Base-by-base conservation (phyloP, 1,140 invertebrate genomes). In the Bombus cullumanus region DNA sequence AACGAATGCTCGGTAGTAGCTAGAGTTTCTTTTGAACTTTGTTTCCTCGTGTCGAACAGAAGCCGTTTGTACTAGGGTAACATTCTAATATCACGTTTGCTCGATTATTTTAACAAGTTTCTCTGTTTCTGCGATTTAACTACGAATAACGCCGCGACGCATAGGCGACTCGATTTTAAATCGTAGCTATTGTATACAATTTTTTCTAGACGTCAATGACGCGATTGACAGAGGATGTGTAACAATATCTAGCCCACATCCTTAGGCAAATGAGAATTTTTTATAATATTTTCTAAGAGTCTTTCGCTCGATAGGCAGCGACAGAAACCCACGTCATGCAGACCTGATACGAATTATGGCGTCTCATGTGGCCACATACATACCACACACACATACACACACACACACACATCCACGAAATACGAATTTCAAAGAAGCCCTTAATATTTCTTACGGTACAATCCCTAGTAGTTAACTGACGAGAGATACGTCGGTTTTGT, bases 201-300 rank as follows among this genome's bases (percentile, higher is more conserved):
- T 62, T 81, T 41, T 81, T 80, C 76, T 85, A 71, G 71, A 53
- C 53, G 39, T 72, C 47, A 41, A 41, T 13, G 74, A 53, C 74
- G 15, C 39, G 76, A 85, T 85, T 41, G 66, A 78, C 64, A 69
- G 53, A 18, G 15, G 47, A 43, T 8, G 39, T 28, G 41, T 28
- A 25, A 43, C 15, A 53, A 41, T 28, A 25, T 79, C n/a, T 43
- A 47, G 57, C 1, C 15, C 25, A 47, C 34, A 47, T 39, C 18
- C 12, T 41, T 66, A 66, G 41, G 9, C 28, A 41, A 73, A 47
- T 66, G 85, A 37, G 34, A 66, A 84, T 90, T 90, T 85, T 90
- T 89, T 90, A 89, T 87, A 82, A 90, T 89, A 89, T 89, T 90
- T 89, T 90, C 74, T 90, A 90, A 64, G 41, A 89, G 41, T 82